Evolutionary conservation across 1,140 invertebrate species (phyloP), one percentile per base, ranked within the genome.

Genomic region (Brachionus koreanus): DNA sequence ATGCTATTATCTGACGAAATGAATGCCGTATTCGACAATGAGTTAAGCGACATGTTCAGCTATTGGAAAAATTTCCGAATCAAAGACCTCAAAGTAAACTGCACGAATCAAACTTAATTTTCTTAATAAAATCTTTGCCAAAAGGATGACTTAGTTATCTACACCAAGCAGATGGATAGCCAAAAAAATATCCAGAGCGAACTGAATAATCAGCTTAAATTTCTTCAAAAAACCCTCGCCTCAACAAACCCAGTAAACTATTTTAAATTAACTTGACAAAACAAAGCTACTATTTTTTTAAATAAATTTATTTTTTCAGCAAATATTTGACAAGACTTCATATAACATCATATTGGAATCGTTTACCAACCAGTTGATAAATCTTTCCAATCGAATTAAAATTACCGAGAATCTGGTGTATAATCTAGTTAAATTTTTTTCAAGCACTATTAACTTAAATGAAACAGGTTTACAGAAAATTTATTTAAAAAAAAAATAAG

Each of bases 11-110:
- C 65, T 37, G 35, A 69, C 37, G 65, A 69, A 19, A 69, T 37
- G 65, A 69, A 69, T 37, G 33, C 65, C 37, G 12, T 19, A 23
- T 35, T 23, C 33, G 33, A 19, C 43, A 46, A 39, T 69, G 69
- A 74, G 39, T 46, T 46, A 43, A 74, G 43, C 13, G 69, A 74
- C 3, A 74, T 74, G 69, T 43, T 74, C 43, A 25, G 37, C 43
- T 74, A 74, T 74, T 74, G 69, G 69, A 74, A 74, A 46, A 74
- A 74, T 46, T 74, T 74, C 25, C 69, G 69, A n/a, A 74, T 74
- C 7, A 29, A 43, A 5, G 69, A 74, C 25, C 69, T 74, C 25
- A 74, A 46, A 46, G 65, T 69, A 19, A 16, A n/a, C 13, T 12
- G 6, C 9, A 6, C 16, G 19, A n/a, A n/a, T 16, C 6, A 19